Percentiles rank a stretch among this genome's conserved stretches.
phyloP scores from a whole-genome alignment of 2,113 vertebrate species.

The Calypte anna region DNA sequence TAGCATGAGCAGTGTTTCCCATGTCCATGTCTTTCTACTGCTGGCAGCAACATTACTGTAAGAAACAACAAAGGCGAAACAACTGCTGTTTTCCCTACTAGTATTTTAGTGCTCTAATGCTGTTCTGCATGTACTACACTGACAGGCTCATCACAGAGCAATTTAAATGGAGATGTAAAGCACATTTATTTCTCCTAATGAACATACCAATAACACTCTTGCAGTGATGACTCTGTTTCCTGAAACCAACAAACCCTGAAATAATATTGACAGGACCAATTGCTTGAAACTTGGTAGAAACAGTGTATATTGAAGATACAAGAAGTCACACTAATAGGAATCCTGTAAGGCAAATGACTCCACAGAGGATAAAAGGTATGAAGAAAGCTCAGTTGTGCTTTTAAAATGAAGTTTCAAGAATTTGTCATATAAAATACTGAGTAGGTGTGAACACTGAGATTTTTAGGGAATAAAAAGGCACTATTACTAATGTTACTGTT shows the following conservation, averaged over 20 bases:
- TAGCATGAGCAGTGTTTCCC: background rate
- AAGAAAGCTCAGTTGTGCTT: background rate
- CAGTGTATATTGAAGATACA: background rate
- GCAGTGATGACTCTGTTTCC: constrained; percentile 35
- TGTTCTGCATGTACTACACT: background rate
- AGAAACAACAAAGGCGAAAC: background rate
- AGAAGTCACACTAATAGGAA: constrained; percentile 35
- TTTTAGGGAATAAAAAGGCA: background rate
- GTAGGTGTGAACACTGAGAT: background rate
- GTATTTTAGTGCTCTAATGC: background rate
- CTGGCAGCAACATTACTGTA: background rate
- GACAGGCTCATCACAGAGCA: background rate
- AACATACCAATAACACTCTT: constrained; percentile 23
- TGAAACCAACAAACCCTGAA: constrained; percentile 60
- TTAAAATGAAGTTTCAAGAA: background rate
- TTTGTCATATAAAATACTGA: background rate
- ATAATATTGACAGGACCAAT: constrained; percentile 37
- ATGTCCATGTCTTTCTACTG: background rate
- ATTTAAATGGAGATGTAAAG: constrained; percentile 40
- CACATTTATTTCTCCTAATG: constrained; percentile 44
- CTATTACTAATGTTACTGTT: background rate
- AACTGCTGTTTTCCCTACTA: background rate
- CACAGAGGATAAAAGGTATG: constrained; percentile 14
- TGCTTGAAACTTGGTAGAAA: constrained; percentile 50
- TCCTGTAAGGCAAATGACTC: constrained; percentile 47